Conservation (phyloP, 2,888 invertebrate genomes). For the Patella depressa region DNA sequence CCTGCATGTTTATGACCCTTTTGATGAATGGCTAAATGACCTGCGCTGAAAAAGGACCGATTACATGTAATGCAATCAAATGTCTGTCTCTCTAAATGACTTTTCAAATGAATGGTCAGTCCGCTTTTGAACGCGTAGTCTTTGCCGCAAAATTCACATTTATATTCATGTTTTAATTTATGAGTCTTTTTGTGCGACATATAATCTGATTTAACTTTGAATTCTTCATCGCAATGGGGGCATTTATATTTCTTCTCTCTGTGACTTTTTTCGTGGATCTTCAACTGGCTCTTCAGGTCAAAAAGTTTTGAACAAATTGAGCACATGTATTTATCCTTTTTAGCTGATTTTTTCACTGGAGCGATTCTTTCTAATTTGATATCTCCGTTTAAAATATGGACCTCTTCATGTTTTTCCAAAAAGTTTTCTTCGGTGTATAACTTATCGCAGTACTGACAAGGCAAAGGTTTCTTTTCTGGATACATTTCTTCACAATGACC, state of each 20-base stretch:
- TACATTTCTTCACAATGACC: neutral
- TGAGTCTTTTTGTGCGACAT: neutral
- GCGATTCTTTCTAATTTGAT: neutral
- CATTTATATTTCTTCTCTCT: neutral
- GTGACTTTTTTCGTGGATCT: neutral
- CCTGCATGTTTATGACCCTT: neutral
- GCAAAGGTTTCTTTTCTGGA: neutral
- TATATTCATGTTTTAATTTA: neutral
- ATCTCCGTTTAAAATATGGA: neutral
- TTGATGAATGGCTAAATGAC: slow-evolving; percentile 3
- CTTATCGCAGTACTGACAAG: neutral
- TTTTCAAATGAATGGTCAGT: neutral
- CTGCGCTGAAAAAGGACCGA: neutral
- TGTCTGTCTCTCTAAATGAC: neutral
- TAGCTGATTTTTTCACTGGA: neutral
- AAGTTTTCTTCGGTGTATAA: neutral
- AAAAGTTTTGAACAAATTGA: neutral
- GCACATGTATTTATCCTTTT: neutral
- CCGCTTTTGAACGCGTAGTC: neutral
- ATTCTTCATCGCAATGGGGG: neutral
- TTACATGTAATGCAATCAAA: slow-evolving; percentile 2
- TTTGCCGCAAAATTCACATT: neutral
- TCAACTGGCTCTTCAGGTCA: neutral
- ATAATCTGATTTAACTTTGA: neutral
- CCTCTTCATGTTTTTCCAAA: neutral